phyloP scores from a whole-genome alignment of 2,797 vertebrate genomes.

The Gymnoscopelus braueri region DNA sequence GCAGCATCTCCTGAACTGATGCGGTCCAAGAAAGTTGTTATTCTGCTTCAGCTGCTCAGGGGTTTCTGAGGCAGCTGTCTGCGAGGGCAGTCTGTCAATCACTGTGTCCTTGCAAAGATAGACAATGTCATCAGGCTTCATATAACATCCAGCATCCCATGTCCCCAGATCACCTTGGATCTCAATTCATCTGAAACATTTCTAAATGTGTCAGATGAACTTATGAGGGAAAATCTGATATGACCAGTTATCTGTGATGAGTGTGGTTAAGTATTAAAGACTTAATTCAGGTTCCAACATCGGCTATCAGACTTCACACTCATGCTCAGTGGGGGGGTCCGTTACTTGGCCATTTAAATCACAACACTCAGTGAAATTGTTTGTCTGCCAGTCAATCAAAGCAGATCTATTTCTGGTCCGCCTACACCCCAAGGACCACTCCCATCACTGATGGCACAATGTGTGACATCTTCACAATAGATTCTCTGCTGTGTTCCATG shows the following conservation, averaged over 20 bases:
- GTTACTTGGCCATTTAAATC: constrained; percentile 17
- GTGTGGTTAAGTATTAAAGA: background rate
- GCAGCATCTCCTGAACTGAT: too few relatives aligned
- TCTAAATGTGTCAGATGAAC: constrained; percentile 21
- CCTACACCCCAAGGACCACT: constrained; percentile 45
- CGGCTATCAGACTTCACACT: background rate
- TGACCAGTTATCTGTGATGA: background rate
- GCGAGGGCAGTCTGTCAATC: constrained; percentile 56
- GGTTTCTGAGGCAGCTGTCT: constrained; percentile 55
- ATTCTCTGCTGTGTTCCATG: constrained; percentile 32
- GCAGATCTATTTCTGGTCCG: constrained; percentile 60
- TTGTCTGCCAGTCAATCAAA: constrained; percentile 47
- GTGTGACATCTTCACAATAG: constrained; percentile 63
- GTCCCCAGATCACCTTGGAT: constrained; percentile 49
- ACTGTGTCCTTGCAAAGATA: constrained; percentile 30
- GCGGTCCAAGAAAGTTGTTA: background rate
- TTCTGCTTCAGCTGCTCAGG: constrained; percentile 38
- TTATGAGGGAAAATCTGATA: constrained; percentile 7
- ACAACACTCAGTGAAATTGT: constrained; percentile 38
- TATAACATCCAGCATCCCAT: constrained; percentile 24
- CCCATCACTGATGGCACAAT: constrained; percentile 46
- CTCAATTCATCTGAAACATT: constrained; percentile 29
- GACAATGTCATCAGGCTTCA: constrained; percentile 64
- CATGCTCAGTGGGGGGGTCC: background rate
- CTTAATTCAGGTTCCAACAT: too few relatives aligned